phyloP scores from a whole-genome alignment of 2,797 vertebrate genomes.

The Eutrigla gurnardus region DNA sequence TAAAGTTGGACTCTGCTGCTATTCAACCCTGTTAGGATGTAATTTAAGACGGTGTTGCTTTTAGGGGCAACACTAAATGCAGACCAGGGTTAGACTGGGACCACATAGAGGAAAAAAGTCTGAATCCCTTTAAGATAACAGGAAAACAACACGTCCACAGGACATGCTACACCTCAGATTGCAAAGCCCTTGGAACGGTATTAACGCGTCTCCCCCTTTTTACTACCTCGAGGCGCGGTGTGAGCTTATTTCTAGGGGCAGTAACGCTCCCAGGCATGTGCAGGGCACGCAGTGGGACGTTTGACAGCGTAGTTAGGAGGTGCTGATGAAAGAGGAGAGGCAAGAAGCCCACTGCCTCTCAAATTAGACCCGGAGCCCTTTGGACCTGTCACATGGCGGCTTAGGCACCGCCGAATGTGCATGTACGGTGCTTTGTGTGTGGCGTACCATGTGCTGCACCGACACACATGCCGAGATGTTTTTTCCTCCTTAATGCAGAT shows the following conservation, averaged over 20 bases:
- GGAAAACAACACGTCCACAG: background rate
- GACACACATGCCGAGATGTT: conserved; percentile 31
- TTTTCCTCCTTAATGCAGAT: conserved; percentile 38
- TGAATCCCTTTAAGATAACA: conserved; percentile 12
- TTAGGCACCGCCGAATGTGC: conserved; percentile 22
- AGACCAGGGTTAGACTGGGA: conserved; percentile 28
- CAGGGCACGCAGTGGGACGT: conserved; percentile 50
- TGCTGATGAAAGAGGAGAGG: conserved; percentile 85
- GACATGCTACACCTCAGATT: conserved; percentile 29
- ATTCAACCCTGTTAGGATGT: conserved; percentile 17
- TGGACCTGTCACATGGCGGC: conserved; percentile 71
- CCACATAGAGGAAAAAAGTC: background rate
- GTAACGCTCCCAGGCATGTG: conserved; percentile 67
- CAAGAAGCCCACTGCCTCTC: conserved; percentile 74
- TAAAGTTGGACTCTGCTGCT: conserved; percentile 28
- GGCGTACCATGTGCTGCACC: conserved; percentile 5
- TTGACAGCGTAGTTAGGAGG: conserved; percentile 86
- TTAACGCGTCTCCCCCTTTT: conserved; percentile 41
- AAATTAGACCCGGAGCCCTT: conserved; percentile 80
- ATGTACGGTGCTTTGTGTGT: conserved; percentile 32
- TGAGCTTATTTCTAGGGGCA: conserved; percentile 71
- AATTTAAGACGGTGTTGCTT: conserved; percentile 47
- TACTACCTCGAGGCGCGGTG: conserved; percentile 42
- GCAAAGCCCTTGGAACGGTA: conserved; percentile 23
- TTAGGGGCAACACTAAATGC: conserved; percentile 41